Base-by-base conservation (phyloP, 1,140 invertebrate genomes). In the Pseudoatta argentina region DNA sequence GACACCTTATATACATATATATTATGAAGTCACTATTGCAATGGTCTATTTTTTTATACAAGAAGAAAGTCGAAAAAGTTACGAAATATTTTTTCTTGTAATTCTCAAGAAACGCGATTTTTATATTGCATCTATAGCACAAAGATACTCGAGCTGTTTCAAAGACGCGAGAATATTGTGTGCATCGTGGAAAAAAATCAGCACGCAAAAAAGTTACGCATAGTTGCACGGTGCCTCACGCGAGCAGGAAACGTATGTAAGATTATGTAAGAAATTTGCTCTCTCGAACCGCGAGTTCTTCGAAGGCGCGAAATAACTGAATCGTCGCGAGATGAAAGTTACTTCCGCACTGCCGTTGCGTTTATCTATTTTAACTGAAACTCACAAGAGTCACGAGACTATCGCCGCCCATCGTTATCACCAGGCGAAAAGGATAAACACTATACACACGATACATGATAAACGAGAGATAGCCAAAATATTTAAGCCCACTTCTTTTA, bases 281-380 rank as follows among this genome's bases (percentile, higher is more conserved):
- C 48, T 69, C 44, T 53, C 27, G 24, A 53, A 53, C 12, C 24
- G 59, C 44, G 14, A 34, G 34, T 79, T 79, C 64, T 34, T 14
- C n/a, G 48, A 79, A 79, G 48, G 27, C 27, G 77, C 27, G 44
- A 66, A 67, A 66, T n/a, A 12, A 14, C 48, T 7, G 77, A 16
- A 69, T 67, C 27, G 61, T 66, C 76, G 18, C 1, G 39, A 97
- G 94, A 97, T 97, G 97, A 97, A 95, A 97, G 96, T 96, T 96
- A 97, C 79, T 95, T 95, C 71, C 96, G 92, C n/a, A 92, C 1
- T 39, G 6, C 34, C 34, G 34, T 39, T 96, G 10, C 92, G 94
- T 4, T 94, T 95, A 82, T 96, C 94, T 77, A 95, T 94, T 24
- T 95, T 95, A 27, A 95, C 92, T 57, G 96, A 96, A 59, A 95